Evolutionary conservation across 2,888 invertebrate genomes (phyloP).

Genomic region (Meta bourneti): DNA sequence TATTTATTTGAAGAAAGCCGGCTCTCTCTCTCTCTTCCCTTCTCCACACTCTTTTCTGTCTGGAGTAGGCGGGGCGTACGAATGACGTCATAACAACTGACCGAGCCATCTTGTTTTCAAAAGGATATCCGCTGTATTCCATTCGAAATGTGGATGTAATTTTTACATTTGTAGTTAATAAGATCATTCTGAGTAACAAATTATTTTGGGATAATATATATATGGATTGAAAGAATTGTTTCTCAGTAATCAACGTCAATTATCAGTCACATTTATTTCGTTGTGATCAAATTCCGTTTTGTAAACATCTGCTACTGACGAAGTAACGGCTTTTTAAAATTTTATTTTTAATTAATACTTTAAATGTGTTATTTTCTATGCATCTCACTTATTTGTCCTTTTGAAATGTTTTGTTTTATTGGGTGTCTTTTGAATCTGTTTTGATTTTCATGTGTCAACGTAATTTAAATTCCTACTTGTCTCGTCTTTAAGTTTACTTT

Average conservation of each 20-base stretch:
- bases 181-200: neutral
- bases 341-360: neutral
- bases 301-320: constrained; percentile 63
- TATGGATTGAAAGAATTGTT: neutral
- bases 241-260: neutral
- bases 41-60: neutral
- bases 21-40: neutral
- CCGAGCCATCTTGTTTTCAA: constrained; percentile 70
- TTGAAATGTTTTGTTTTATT: neutral
- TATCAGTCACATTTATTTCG: neutral
- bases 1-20: neutral
- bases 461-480: too few species aligned
- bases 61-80: constrained; percentile 59
- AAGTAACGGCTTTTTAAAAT: constrained; percentile 62
- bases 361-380: neutral
- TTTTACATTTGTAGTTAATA: neutral
- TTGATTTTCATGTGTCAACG: too few species aligned
- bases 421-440: too few species aligned
- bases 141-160: neutral
- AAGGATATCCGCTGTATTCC: constrained; percentile 30
- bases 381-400: neutral
- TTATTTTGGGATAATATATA: neutral
- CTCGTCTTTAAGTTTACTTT: too few species aligned
- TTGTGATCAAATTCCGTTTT: constrained; percentile 1
- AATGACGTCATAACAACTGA: constrained; percentile 63